Evolutionary conservation across 2,888 invertebrate species (phyloP).

Genomic region (Stenolophus ochropezus): DNA sequence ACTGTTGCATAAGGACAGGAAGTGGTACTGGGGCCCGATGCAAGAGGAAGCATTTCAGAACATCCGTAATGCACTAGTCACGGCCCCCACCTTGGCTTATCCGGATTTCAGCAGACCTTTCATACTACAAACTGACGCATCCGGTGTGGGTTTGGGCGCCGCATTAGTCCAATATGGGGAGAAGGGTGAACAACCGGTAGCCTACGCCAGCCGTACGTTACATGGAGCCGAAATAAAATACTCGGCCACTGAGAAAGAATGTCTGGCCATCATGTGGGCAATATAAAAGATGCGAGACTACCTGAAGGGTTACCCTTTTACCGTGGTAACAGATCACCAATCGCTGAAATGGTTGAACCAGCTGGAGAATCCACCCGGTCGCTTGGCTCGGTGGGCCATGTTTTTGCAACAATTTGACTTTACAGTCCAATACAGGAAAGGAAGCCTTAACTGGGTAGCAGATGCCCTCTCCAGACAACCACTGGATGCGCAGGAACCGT

Average conservation of each 20-base stretch:
- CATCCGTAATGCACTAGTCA: conserved; percentile 54
- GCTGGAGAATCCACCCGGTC: conserved; percentile 62
- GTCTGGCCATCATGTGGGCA: background rate
- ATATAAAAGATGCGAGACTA: conserved; percentile 62
- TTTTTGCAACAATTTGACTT: conserved; percentile 62
- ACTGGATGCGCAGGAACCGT: too few species aligned
- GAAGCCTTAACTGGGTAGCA: background rate
- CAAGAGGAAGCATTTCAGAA: conserved; percentile 62
- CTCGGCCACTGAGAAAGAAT: too few species aligned
- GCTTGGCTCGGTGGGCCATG: conserved; percentile 64
- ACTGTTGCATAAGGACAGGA: background rate
- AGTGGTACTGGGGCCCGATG: conserved; percentile 61
- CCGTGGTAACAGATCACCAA: conserved; percentile 65
- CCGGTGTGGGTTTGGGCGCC: conserved; percentile 54
- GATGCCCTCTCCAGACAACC: background rate
- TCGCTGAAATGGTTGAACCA: conserved; percentile 62
- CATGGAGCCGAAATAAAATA: too few species aligned
- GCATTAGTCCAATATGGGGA: conserved; percentile 52
- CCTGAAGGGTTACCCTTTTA: conserved; percentile 65
- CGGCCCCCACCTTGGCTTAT: conserved; percentile 60
- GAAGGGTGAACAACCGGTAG: background rate
- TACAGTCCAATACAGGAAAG: background rate
- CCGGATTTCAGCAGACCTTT: conserved; percentile 62
- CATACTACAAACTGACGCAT: conserved; percentile 57
- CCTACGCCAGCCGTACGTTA: too few species aligned